A percentile compares a stretch with the other conserved stretches of the same genome.
Evolutionary conservation across 2,888 invertebrate genomes (phyloP).

Genomic region (Sinopyrophorus schimmeli): DNA sequence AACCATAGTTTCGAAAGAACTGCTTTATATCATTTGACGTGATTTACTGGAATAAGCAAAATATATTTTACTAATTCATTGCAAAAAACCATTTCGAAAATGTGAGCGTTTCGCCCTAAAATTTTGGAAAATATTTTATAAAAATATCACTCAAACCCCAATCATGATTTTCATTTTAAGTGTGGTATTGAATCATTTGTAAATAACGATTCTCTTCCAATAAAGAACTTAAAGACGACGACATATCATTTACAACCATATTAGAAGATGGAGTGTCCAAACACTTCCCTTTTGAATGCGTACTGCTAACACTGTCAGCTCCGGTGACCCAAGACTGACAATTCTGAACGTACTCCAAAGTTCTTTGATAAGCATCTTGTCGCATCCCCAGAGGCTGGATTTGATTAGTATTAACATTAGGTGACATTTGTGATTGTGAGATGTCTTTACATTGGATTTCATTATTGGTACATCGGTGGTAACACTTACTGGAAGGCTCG

Average conservation of each 20-base stretch:
- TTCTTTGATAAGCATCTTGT: conserved; percentile 85
- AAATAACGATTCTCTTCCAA: conserved; percentile 91
- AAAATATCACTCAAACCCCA: no score
- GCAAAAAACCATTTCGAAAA: no score
- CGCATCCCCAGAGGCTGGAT: conserved; percentile 65
- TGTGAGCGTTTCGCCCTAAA: no score
- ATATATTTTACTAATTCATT: no score
- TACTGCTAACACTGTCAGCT: conserved; percentile 73
- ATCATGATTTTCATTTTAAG: no score
- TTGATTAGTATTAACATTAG: conserved; percentile 42
- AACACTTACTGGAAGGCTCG: conserved; percentile 40
- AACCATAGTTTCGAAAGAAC: no score
- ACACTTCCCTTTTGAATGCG: conserved; percentile 57
- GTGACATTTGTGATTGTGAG: conserved; percentile 60
- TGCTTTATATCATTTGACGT: no score
- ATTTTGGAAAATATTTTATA: no score
- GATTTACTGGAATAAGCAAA: no score
- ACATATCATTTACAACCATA: conserved; percentile 95
- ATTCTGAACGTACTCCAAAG: conserved; percentile 86
- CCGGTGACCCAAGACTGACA: conserved; percentile 80
- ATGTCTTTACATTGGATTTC: conserved; percentile 62
- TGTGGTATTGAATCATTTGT: conserved; percentile 87
- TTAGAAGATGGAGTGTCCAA: conserved; percentile 64
- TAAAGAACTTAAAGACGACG: conserved; percentile 85
- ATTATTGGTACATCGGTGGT: conserved; percentile 36